phyloP scores from a whole-genome alignment of 2,888 invertebrate genomes.

The Rotaria macrura region DNA sequence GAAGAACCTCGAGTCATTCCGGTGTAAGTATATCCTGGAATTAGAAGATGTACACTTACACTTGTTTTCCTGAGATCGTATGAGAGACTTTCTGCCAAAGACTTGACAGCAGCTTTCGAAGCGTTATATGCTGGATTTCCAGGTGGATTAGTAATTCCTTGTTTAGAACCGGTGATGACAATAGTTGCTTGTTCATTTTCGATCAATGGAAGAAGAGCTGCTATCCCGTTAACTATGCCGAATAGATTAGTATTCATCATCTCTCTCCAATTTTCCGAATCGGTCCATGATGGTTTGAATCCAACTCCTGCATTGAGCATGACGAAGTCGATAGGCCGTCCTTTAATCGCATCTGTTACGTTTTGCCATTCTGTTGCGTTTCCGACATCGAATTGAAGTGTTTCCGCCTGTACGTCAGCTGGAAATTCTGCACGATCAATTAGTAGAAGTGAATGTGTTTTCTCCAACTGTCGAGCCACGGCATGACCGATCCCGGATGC shows the following conservation, averaged over 20 bases:
- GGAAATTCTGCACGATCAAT: background rate
- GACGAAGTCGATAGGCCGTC: background rate
- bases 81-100: background rate
- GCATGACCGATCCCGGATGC: conserved; percentile 11
- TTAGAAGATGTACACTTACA: background rate
- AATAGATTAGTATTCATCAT: background rate
- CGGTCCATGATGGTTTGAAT: background rate
- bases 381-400: background rate
- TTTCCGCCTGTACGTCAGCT: background rate
- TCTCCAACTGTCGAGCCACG: background rate
- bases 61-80: conserved; percentile 1
- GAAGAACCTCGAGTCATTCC: background rate
- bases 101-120: background rate
- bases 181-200: background rate
- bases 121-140: conserved; percentile 12
- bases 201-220: background rate
- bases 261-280: background rate
- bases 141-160: conserved; percentile 18
- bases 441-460: background rate
- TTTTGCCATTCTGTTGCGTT: background rate
- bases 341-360: background rate
- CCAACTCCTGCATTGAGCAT: background rate
- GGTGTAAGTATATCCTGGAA: conserved; percentile 12
- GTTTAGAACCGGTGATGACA: conserved; percentile 2
- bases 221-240: background rate